Conservation (phyloP, 2,113 vertebrate genomes). For the Chionodraco myersi region DNA sequence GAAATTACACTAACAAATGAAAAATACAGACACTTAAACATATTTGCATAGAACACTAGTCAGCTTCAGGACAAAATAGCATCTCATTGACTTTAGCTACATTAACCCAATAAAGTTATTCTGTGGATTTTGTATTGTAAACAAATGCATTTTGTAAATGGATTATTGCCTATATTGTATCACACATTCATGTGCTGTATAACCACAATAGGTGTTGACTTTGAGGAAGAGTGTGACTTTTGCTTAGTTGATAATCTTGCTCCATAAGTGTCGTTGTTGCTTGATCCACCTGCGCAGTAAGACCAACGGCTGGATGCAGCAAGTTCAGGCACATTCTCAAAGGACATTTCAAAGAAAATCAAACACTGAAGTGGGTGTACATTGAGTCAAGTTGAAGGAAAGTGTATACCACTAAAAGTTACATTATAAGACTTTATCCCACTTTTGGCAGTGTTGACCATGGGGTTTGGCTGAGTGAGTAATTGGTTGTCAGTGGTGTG, state of each 20-base stretch:
- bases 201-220: conserved; percentile 12
- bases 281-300: conserved; percentile 55
- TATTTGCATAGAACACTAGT: background rate
- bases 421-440: conserved; percentile 32
- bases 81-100: background rate
- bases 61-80: conserved; percentile 10
- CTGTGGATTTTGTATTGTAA: background rate
- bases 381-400: conserved; percentile 40
- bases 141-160: background rate
- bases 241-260: conserved; percentile 35
- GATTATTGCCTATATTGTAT: background rate
- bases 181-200: background rate
- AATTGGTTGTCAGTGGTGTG: conserved; percentile 3
- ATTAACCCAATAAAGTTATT: background rate
- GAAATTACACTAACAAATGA: background rate
- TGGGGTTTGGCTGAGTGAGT: background rate
- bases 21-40: background rate
- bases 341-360: conserved; percentile 50
- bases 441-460: conserved; percentile 10
- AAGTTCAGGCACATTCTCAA: conserved; percentile 45
- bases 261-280: conserved; percentile 16
- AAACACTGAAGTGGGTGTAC: conserved; percentile 44
- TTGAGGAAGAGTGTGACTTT: conserved; percentile 32
- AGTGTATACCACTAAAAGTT: conserved; percentile 42
- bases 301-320: conserved; percentile 42